Conservation (phyloP, 2,888 invertebrate species). For the Hoplodrina blanda region DNA sequence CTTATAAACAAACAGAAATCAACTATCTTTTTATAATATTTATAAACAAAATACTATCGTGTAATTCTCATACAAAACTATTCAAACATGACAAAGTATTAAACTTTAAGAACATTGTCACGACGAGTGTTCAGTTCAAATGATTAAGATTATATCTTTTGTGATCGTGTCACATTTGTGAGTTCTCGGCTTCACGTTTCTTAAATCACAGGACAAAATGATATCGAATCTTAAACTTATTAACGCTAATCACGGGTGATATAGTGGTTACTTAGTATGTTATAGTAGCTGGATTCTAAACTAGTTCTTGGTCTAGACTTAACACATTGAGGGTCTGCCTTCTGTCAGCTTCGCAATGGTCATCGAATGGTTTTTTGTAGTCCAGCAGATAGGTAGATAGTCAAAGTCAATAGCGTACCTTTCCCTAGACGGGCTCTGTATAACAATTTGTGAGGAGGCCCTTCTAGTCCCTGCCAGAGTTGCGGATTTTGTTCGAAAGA, state of each 20-base stretch:
- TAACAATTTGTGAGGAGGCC: too few relatives aligned
- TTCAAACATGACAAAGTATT: slow-evolving; percentile 46
- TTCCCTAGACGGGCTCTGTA: too few relatives aligned
- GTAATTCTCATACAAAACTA: slow-evolving; percentile 26
- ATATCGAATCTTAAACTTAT: not conserved
- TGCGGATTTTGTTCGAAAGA: too few relatives aligned
- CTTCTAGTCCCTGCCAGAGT: too few relatives aligned
- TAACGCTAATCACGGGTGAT: not conserved
- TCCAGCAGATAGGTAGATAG: too few relatives aligned
- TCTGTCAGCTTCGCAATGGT: too few relatives aligned
- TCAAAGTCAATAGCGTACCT: too few relatives aligned
- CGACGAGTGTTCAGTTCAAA: slow-evolving; percentile 13
- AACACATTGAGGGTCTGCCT: too few relatives aligned
- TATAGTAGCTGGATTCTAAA: not conserved
- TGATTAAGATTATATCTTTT: slow-evolving; percentile 55
- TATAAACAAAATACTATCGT: slow-evolving; percentile 24
- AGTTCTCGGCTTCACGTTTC: slow-evolving; percentile 15
- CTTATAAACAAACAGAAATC: too few relatives aligned
- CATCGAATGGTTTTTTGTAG: too few relatives aligned
- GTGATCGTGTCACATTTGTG: slow-evolving; percentile 28
- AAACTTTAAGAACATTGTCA: slow-evolving; percentile 44
- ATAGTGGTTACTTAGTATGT: not conserved
- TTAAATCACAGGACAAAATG: slow-evolving; percentile 1
- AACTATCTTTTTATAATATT: too few relatives aligned
- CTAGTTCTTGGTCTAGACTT: not conserved